Evolutionary conservation across 2,888 invertebrate species (phyloP).

Genomic region (Sminthurinus aureus): DNA sequence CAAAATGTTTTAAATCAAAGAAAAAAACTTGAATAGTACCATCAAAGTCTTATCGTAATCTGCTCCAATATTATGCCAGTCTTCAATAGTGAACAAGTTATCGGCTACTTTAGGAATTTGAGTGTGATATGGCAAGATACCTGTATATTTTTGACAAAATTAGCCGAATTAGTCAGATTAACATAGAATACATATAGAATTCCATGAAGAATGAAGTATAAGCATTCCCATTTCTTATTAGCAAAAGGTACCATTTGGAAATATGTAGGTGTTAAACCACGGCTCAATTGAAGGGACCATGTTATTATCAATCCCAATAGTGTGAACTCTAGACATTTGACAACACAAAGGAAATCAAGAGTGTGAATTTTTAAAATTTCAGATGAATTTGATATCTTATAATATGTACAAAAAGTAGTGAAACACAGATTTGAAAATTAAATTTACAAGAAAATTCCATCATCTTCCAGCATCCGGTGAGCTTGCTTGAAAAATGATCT

Average conservation of each 20-base stretch:
- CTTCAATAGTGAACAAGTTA: slow-evolving; percentile 52
- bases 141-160: too few relatives aligned
- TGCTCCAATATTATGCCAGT: slow-evolving; percentile 55
- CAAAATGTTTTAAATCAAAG: too few relatives aligned
- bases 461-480: slow-evolving; percentile 49
- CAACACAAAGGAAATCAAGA: too few relatives aligned
- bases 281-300: slow-evolving; percentile 52
- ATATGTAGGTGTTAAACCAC: slow-evolving; percentile 57
- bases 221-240: too few relatives aligned
- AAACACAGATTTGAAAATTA: too few relatives aligned
- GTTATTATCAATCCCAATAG: slow-evolving; percentile 52
- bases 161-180: too few relatives aligned
- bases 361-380: background rate
- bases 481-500: slow-evolving; percentile 50
- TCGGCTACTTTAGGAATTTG: slow-evolving; percentile 48
- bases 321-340: slow-evolving; percentile 46
- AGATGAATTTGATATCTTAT: too few relatives aligned
- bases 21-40: too few relatives aligned
- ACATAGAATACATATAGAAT: too few relatives aligned
- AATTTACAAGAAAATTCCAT: slow-evolving; percentile 52
- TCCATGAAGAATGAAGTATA: too few relatives aligned
- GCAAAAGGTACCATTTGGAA: slow-evolving; percentile 55
- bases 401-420: too few relatives aligned
- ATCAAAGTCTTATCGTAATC: slow-evolving; percentile 51
- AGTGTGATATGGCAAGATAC: slow-evolving; percentile 55